phyloP scores from a whole-genome alignment of 2,888 invertebrate species.

The Gryllus longicercus region DNA sequence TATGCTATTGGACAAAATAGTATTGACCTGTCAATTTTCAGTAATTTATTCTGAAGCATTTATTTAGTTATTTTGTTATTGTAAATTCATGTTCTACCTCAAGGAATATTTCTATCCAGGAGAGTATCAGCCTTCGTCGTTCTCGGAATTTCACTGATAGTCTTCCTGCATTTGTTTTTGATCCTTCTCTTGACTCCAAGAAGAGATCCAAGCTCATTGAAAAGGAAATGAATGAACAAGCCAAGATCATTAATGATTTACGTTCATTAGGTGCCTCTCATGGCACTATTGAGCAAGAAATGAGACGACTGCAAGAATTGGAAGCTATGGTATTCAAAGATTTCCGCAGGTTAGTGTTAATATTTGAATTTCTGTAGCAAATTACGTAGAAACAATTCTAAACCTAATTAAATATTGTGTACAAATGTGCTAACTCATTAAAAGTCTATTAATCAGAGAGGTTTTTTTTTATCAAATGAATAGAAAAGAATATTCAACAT shows the following conservation, averaged over 20 bases:
- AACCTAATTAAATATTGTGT: too few relatives aligned
- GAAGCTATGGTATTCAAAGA: conserved; percentile 93
- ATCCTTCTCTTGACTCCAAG: conserved; percentile 72
- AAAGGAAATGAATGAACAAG: conserved; percentile 96
- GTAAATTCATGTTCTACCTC: not conserved
- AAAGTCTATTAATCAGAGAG: too few relatives aligned
- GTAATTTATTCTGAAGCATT: conserved; percentile 3
- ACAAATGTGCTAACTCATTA: too few relatives aligned
- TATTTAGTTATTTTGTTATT: not conserved
- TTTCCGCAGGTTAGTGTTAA: conserved; percentile 63
- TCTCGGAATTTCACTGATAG: conserved; percentile 67
- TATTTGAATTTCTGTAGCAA: too few relatives aligned
- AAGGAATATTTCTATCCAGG: conserved; percentile 48
- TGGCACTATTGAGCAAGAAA: conserved; percentile 86
- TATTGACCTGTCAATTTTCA: too few relatives aligned
- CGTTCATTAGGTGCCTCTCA: conserved; percentile 83
- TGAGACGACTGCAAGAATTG: conserved; percentile 84
- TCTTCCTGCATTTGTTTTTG: conserved; percentile 79
- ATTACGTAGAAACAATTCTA: too few relatives aligned
- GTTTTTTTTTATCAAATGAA: too few relatives aligned
- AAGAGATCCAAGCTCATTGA: conserved; percentile 90
- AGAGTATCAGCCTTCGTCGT: conserved; percentile 63
- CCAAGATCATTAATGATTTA: conserved; percentile 90
- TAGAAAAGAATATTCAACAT: too few relatives aligned
- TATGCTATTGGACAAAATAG: too few relatives aligned